Conservation (phyloP, 2,888 invertebrate genomes). For the Notocelia uddmanniana region DNA sequence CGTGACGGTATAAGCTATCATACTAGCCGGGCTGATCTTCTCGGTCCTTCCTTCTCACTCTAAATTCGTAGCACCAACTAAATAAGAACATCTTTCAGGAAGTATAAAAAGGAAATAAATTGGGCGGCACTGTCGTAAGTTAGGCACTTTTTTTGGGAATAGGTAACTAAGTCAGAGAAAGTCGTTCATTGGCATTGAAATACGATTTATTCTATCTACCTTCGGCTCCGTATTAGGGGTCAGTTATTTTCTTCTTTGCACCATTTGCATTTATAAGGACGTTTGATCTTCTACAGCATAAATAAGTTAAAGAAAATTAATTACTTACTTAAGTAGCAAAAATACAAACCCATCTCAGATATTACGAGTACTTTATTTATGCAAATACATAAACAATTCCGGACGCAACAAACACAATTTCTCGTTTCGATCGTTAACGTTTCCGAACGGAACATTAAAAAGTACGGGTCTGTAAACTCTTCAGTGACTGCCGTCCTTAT, state of each 20-base stretch:
- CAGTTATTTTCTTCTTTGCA: background rate
- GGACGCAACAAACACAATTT: conserved; percentile 36
- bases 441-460: conserved; percentile 32
- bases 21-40: too few species aligned
- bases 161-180: background rate
- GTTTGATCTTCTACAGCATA: background rate
- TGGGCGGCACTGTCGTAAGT: too few species aligned
- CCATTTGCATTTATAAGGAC: background rate
- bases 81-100: too few species aligned
- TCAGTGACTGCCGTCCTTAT: background rate
- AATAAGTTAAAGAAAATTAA: background rate
- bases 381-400: conserved; percentile 53
- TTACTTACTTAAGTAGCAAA: conserved; percentile 14
- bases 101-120: too few species aligned
- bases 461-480: conserved; percentile 1
- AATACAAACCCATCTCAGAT: conserved; percentile 37
- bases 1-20: too few species aligned
- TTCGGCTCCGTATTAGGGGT: too few species aligned
- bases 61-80: too few species aligned
- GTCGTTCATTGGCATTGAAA: too few species aligned
- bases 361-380: conserved; percentile 52
- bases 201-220: background rate
- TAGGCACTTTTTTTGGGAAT: too few species aligned
- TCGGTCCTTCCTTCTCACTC: too few species aligned
- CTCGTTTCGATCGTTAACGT: conserved; percentile 35